These are phyloP conservation scores for Clarias gariepinus DNA, from an alignment of 2,113 vertebrate species.

Conservation along the genomic window DNA sequence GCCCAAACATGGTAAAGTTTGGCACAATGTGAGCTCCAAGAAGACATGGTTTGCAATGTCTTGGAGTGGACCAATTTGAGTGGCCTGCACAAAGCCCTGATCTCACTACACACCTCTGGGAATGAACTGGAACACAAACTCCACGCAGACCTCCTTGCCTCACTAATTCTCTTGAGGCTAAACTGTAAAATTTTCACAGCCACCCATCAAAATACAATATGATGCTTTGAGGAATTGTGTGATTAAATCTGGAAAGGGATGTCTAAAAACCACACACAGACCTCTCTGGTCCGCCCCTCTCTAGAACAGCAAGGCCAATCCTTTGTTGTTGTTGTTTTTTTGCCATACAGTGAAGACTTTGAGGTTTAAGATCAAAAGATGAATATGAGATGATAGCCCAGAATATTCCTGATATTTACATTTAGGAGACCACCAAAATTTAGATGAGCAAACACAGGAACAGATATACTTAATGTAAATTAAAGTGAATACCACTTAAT, in stretches of 20 bases:
- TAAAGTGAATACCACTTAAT: not conserved
- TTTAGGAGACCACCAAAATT: not conserved
- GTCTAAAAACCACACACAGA: not conserved
- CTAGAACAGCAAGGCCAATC: not conserved
- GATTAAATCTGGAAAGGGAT: not conserved
- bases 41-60: not conserved
- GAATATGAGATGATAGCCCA: not conserved
- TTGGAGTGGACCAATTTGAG: not conserved
- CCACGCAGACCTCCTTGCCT: not conserved
- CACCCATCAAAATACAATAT: too few relatives aligned
- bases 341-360: not conserved
- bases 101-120: not conserved
- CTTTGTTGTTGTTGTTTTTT: not conserved
- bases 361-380: not conserved
- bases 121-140: not conserved
- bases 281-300: not conserved
- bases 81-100: not conserved
- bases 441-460: not conserved
- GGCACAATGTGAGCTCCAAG: not conserved
- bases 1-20: not conserved
- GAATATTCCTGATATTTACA: not conserved
- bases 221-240: not conserved
- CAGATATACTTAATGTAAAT: not conserved
- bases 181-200: not conserved
- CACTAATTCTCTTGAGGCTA: not conserved